Base-by-base conservation (phyloP, 1,140 invertebrate species). In the Ips typographus region DNA sequence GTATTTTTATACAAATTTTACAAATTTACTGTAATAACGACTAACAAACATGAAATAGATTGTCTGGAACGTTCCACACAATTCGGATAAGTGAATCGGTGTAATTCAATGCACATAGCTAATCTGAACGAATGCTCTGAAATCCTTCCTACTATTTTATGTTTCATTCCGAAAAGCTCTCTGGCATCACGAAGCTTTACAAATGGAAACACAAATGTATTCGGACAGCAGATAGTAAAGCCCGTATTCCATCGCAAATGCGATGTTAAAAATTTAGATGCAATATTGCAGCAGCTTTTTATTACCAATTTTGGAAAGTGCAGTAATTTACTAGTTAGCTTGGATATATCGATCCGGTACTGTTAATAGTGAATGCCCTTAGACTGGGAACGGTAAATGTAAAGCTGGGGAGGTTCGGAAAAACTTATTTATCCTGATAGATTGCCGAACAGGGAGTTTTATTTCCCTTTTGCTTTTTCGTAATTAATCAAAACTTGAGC, bases 241-340 rank as follows among this genome's bases (percentile, higher is more conserved):
- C 52, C 37, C 52, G 52, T 55, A 55, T 55, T 55, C 52, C 52
- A 55, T 55, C 8, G 52, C 36, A 55, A 55, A 55, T 59, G 57
- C 44, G 22, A 41, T 52, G 60, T 63, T 63, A 63, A 63, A 63
- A 63, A 63, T 63, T 63, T 63, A 63, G 37, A 49, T 51, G 44
- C 60, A 63, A 63, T 63, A 52, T 63, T 39, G 60, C 47, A 40
- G 60, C 36, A 43, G 60, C 60, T 52, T 63, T 63, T 63, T 63
- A 63, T 51, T 63, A 63, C 60, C 60, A 63, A 63, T 63, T 63
- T 49, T 47, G 60, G 42, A 63, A 63, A 63, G 60, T 63, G 60
- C 60, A 63, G 60, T 63, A 49, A 63, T 63, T 63, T 63, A 51
- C 60, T 44, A 60, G 58, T 60, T 60, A 60, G 58, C 37, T 22